Percentiles rank a stretch among this genome's conserved stretches.
Conservation (phyloP, 2,888 invertebrate species). For the Tryphoninae sp. region DNA sequence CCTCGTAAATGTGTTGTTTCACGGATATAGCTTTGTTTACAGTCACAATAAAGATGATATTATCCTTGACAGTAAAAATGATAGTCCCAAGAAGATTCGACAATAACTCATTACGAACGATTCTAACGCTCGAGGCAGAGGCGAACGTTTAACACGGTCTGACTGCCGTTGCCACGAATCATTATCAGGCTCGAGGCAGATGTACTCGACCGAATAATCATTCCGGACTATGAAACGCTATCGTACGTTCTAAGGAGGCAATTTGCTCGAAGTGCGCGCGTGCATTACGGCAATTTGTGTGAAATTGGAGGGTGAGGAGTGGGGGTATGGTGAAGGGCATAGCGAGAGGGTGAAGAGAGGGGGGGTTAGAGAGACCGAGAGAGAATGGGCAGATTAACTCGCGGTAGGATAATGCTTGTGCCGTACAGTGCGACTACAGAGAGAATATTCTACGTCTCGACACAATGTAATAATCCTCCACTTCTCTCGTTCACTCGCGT, state of each 20-base stretch:
- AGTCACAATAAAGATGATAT: neutral
- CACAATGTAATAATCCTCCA: slow-evolving; percentile 14
- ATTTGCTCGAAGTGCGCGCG: slow-evolving; percentile 62
- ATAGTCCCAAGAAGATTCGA: slow-evolving; percentile 20
- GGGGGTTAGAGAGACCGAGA: neutral
- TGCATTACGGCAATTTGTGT: slow-evolving; percentile 62
- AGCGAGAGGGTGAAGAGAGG: too few species aligned
- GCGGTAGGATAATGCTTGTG: slow-evolving; percentile 44
- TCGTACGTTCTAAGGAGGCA: slow-evolving; percentile 58
- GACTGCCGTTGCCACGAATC: slow-evolving; percentile 49
- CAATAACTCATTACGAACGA: slow-evolving; percentile 31
- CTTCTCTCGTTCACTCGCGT: neutral
- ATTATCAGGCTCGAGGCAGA: slow-evolving; percentile 56
- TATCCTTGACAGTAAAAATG: neutral
- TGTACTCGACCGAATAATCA: slow-evolving; percentile 62
- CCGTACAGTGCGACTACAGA: slow-evolving; percentile 28
- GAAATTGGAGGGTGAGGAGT: slow-evolving; percentile 34
- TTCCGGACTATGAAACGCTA: slow-evolving; percentile 58
- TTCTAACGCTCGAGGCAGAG: slow-evolving; percentile 6
- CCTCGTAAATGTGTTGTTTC: neutral
- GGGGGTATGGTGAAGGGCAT: too few species aligned
- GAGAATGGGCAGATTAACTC: slow-evolving; percentile 55
- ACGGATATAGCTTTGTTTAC: neutral
- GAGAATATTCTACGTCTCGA: slow-evolving; percentile 23
- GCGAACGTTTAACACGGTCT: slow-evolving; percentile 39